These are phyloP conservation scores for Amaurobius ferox DNA, from an alignment of 2,888 invertebrate genomes.

Conservation along the genomic window DNA sequence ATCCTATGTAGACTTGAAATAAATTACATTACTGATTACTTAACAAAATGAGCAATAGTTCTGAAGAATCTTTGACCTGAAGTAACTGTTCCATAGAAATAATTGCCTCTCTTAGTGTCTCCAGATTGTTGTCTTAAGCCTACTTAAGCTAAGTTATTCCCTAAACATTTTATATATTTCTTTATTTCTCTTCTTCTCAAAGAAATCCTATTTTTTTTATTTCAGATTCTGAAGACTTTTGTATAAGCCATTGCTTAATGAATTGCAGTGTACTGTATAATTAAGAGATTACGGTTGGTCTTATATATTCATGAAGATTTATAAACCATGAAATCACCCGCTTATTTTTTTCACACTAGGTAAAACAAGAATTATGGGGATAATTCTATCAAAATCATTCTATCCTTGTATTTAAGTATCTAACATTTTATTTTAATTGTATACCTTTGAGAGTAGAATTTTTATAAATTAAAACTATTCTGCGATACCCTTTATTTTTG, in stretches of 20 bases:
- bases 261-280: not conserved
- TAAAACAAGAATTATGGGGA: too few relatives aligned
- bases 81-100: conserved; percentile 17
- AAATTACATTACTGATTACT: not conserved
- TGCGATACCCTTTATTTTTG: too few relatives aligned
- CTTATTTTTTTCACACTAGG: too few relatives aligned
- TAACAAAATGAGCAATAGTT: not conserved
- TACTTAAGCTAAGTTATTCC: conserved; percentile 20
- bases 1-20: too few relatives aligned
- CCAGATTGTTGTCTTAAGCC: conserved; percentile 35
- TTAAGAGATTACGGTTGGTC: not conserved
- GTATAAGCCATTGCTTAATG: not conserved
- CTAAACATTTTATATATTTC: conserved; percentile 16
- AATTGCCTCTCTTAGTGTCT: conserved; percentile 23
- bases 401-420: too few relatives aligned
- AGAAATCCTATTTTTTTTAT: not conserved
- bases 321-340: too few relatives aligned
- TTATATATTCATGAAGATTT: too few relatives aligned
- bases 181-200: not conserved
- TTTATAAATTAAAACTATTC: too few relatives aligned
- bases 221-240: not conserved
- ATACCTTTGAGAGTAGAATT: too few relatives aligned
- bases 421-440: too few relatives aligned
- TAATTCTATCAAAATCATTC: too few relatives aligned
- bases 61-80: conserved; percentile 7